Evolutionary conservation across 2,797 vertebrate genomes (phyloP).

Genomic region (Parotocinclus haroldoi): DNA sequence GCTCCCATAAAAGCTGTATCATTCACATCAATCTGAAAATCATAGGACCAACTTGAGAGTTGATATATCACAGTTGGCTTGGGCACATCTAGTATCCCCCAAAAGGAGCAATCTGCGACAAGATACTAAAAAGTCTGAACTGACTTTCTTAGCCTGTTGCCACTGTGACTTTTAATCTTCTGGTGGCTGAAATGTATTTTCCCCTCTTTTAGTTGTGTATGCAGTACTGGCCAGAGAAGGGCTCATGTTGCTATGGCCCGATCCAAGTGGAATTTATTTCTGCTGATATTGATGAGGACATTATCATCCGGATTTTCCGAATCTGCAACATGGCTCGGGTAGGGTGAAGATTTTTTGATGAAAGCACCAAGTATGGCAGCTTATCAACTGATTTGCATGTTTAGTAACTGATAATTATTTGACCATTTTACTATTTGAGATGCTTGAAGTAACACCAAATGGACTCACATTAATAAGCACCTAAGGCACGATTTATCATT

Average conservation of each 20-base stretch:
- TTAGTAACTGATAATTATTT: not conserved
- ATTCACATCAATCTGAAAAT: no score
- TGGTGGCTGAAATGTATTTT: not conserved
- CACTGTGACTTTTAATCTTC: no score
- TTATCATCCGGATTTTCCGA: slow-evolving; percentile 96
- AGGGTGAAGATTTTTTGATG: slow-evolving; percentile 9
- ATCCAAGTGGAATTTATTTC: slow-evolving; percentile 97
- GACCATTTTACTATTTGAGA: not conserved
- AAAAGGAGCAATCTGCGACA: no score
- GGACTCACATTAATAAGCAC: no score
- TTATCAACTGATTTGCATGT: not conserved
- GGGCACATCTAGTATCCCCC: no score
- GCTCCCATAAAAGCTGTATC: no score
- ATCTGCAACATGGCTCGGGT: slow-evolving; percentile 99
- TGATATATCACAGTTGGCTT: no score
- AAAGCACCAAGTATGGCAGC: slow-evolving; percentile 11
- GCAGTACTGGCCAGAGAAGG: slow-evolving; percentile 99
- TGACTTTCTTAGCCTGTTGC: no score
- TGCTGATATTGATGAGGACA: slow-evolving; percentile 93
- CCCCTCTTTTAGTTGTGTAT: slow-evolving; percentile 79
- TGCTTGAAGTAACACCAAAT: no score
- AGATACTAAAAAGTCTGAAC: no score
- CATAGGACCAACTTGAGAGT: no score
- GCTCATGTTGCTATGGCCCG: slow-evolving; percentile 90
- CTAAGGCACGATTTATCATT: no score